These are phyloP conservation scores for Hipposideros larvatus DNA, from an alignment of 2,797 vertebrate species.

Conservation along the genomic window DNA sequence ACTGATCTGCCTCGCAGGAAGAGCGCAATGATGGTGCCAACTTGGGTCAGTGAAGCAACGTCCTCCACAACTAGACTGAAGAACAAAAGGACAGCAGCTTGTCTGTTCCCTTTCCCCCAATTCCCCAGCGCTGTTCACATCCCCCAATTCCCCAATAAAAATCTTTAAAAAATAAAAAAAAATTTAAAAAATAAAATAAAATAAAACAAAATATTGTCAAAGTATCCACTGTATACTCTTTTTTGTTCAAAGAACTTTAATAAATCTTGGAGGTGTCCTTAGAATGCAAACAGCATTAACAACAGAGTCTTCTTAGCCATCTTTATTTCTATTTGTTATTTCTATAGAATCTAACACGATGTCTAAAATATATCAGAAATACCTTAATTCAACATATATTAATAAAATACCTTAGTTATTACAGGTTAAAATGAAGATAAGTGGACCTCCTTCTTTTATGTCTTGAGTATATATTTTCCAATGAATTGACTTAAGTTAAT, in stretches of 20 bases:
- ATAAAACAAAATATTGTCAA: background rate
- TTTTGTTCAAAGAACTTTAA: slow-evolving; percentile 37
- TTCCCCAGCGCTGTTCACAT: no score
- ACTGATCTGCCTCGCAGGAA: no score
- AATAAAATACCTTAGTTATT: background rate
- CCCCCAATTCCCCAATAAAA: no score
- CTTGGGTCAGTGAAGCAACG: no score
- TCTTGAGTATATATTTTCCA: background rate
- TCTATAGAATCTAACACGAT: background rate
- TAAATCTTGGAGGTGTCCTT: background rate
- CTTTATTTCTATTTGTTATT: background rate
- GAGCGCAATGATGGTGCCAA: no score
- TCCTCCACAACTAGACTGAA: no score
- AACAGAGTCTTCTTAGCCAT: background rate
- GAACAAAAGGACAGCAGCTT: no score
- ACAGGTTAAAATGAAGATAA: background rate
- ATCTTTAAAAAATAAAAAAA: no score
- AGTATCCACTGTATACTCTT: background rate
- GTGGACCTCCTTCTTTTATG: background rate
- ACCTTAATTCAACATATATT: background rate
- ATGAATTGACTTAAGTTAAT: background rate
- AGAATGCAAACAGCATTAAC: background rate
- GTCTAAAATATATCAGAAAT: background rate
- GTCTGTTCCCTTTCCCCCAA: no score
- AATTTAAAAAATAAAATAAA: no score